Base-by-base conservation (phyloP, 1,140 invertebrate species). In the Mizuhopecten yessoensis region DNA sequence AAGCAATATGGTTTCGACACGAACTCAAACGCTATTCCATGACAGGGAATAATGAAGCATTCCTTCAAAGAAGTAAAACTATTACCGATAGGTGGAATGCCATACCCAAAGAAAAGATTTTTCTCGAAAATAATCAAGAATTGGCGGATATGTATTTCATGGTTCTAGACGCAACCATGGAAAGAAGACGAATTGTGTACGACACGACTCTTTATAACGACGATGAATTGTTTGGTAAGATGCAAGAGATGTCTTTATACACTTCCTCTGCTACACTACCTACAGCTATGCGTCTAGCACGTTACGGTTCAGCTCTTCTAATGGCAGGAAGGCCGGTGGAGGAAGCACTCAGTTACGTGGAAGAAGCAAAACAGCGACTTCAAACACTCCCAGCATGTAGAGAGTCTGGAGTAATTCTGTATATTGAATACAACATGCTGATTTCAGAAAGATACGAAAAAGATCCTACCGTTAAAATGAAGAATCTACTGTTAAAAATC, bases 81-180 rank as follows among this genome's bases (percentile, higher is more conserved):
- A n/a, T 75, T 9, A 75, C 57, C 15, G 57, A 75, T 29, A n/a
- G 23, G 29, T 75, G 57, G 57, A 75, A 75, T 29, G 57, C 57
- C 23, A 29, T 75, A 5, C 57, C 57, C 23, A 75, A 75, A 29
- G 11, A 23, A 5, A 1, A 75, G 11, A 75, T 75, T 29, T 75
- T 75, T 29, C 57, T 75, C 23, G 34, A 90, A 2, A 33, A 87
- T 86, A 20, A 42, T 20, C 23, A 3, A 42, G 34, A 42, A 15
- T 42, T 86, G 9, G 86, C 89, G n/a, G 89, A 90, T 33, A 90
- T 90, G 89, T 90, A 90, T 42, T 90, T 90, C 89, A 90, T 90
- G 89, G 86, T 86, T 23, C 42, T 90, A 17, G 89, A 90, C 42
- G 75, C 89, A 11, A 39, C 86, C 49, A 42, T 90, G 33, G 89